Conservation (phyloP, 1,140 invertebrate species). For the Solenopsis invicta region DNA sequence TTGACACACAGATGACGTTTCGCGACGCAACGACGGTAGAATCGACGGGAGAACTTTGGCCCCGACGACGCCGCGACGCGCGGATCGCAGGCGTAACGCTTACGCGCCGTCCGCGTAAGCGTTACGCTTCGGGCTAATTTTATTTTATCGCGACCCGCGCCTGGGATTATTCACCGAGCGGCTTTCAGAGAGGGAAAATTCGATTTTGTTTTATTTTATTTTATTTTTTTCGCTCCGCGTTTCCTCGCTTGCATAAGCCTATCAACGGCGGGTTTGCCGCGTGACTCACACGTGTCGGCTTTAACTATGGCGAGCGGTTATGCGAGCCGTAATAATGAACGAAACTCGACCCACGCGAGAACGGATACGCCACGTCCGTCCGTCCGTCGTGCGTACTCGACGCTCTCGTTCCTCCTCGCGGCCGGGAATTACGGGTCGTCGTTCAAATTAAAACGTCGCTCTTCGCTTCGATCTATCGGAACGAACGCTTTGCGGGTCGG, state of each 20-base stretch:
- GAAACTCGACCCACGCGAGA: conserved; percentile 39
- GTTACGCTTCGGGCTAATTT: neutral
- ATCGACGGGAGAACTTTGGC: neutral
- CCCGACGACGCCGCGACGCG: neutral
- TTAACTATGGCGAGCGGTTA: conserved; percentile 10
- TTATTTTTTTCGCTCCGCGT: neutral
- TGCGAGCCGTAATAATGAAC: conserved; percentile 42
- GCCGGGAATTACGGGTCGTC: neutral
- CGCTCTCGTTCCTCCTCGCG: neutral
- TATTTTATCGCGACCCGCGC: neutral
- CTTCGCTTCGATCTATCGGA: neutral
- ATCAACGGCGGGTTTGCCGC: neutral
- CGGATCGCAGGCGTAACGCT: neutral
- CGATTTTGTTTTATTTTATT: neutral
- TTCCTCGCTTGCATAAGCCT: neutral
- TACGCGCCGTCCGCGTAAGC: neutral
- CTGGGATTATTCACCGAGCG: neutral
- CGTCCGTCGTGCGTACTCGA: neutral
- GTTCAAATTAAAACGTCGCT: neutral
- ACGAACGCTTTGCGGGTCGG: neutral
- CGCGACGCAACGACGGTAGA: conserved; percentile 2
- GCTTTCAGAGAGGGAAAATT: neutral
- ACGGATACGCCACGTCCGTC: neutral
- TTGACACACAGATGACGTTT: conserved; percentile 67
- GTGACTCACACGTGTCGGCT: conserved; percentile 51